Evolutionary conservation across 30 jellyfish, hydroid and myxozoan species (phyloP).

Genomic region (Chrysaora quinquecirrha): DNA sequence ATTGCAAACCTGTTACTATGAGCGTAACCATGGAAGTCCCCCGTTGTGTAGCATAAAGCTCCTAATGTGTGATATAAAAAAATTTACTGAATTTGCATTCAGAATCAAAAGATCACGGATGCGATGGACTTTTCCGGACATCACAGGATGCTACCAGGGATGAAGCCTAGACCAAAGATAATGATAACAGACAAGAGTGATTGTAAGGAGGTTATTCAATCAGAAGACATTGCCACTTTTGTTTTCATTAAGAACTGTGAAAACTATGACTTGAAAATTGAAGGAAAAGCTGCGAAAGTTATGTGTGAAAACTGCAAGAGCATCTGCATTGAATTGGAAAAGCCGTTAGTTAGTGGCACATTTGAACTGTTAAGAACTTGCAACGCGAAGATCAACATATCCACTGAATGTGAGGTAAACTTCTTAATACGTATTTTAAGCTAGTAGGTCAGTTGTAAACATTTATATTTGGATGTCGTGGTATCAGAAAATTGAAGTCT

Average conservation of each 20-base stretch:
- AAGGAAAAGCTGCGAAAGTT: conserved; percentile 90
- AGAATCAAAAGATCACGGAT: neutral
- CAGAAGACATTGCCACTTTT: conserved; percentile 73
- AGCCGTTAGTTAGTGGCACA: conserved; percentile 81
- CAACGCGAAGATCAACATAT: conserved; percentile 21
- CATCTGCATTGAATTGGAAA: conserved; percentile 18
- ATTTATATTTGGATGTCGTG: too few relatives aligned
- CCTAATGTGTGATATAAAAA: too few relatives aligned
- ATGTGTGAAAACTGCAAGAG: conserved; percentile 61
- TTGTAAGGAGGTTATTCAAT: conserved; percentile 44
- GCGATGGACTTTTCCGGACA: conserved; percentile 37
- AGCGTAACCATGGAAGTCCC: too few relatives aligned
- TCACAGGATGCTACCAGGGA: conserved; percentile 79
- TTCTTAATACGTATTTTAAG: too few relatives aligned
- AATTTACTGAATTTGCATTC: neutral
- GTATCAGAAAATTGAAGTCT: too few relatives aligned
- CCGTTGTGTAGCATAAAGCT: too few relatives aligned
- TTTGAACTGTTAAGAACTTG: conserved; percentile 67
- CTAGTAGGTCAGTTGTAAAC: too few relatives aligned
- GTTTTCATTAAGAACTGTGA: conserved; percentile 69
- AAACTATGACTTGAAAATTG: conserved; percentile 49
- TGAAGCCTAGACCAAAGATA: conserved; percentile 83
- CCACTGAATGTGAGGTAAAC: conserved; percentile 74
- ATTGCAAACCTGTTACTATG: too few relatives aligned
- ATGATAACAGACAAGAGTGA: conserved; percentile 46